These are phyloP conservation scores for Drosophila flavopinicola DNA, from an alignment of 2,888 invertebrate species.

Conservation along the genomic window DNA sequence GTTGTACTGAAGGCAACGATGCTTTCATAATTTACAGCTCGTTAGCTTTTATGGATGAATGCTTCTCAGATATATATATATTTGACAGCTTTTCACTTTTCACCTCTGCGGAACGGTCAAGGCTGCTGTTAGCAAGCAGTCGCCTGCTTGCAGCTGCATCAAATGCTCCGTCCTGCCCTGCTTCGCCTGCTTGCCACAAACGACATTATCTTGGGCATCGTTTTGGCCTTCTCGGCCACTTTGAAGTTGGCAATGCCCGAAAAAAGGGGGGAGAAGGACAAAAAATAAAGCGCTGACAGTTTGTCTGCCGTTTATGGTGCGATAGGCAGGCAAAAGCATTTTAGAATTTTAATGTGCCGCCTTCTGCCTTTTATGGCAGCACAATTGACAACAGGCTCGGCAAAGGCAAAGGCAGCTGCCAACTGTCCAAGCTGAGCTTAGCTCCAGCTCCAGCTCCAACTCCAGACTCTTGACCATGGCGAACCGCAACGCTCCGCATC, in stretches of 20 bases:
- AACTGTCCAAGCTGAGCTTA: slow-evolving; percentile 44
- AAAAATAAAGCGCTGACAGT: slow-evolving; percentile 49
- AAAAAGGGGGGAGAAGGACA: slow-evolving; percentile 14
- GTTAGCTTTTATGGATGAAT: slow-evolving; percentile 73
- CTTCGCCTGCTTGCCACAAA: slow-evolving; percentile 31
- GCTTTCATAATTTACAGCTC: slow-evolving; percentile 74
- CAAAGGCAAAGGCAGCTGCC: slow-evolving; percentile 56
- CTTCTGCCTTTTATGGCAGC: slow-evolving; percentile 77
- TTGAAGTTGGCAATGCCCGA: slow-evolving; percentile 49
- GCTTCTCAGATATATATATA: slow-evolving; percentile 40
- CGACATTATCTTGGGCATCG: slow-evolving; percentile 51
- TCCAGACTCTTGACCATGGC: slow-evolving; percentile 50
- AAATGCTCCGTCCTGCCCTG: too few relatives aligned
- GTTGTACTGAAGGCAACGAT: slow-evolving; percentile 21
- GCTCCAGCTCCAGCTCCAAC: too few relatives aligned
- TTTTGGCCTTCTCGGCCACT: slow-evolving; percentile 58
- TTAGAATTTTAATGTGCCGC: slow-evolving; percentile 79
- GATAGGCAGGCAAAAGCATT: slow-evolving; percentile 71
- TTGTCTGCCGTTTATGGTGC: slow-evolving; percentile 52
- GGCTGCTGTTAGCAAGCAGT: slow-evolving; percentile 49
- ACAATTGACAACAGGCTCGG: slow-evolving; percentile 63
- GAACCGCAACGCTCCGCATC: slow-evolving; percentile 47
- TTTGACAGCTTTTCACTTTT: slow-evolving; percentile 77
- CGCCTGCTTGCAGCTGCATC: slow-evolving; percentile 63
- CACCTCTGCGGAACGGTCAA: slow-evolving; percentile 65